Evolutionary conservation across 2,888 invertebrate genomes (phyloP).

Genomic region (Artemia sp.): DNA sequence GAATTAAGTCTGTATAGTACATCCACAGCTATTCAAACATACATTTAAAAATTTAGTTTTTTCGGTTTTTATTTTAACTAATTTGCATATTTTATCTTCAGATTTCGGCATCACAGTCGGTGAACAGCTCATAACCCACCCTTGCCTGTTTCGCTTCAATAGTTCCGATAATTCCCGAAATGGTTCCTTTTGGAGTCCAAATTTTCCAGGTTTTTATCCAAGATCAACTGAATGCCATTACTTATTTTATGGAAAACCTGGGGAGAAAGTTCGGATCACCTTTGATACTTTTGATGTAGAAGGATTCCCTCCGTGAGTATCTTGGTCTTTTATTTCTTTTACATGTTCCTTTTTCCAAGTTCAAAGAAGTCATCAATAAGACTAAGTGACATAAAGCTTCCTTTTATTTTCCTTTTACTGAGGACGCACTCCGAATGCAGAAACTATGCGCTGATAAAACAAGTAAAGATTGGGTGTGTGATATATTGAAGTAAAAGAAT

Average conservation of each 20-base stretch:
- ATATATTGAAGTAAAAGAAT: no score
- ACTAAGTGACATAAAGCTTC: no score
- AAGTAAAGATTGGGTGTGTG: no score
- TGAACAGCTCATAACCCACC: conserved; percentile 49
- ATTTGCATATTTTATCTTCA: conserved; percentile 31
- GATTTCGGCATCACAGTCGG: conserved; percentile 77
- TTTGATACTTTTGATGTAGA: conserved; percentile 87
- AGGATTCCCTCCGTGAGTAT: conserved; percentile 74
- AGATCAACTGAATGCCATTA: conserved; percentile 78
- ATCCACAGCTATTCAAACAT: conserved; percentile 21
- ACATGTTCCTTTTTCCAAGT: background rate
- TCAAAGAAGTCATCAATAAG: background rate
- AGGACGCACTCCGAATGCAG: no score
- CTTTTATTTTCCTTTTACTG: no score
- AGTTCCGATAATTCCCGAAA: conserved; percentile 52
- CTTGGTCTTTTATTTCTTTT: background rate
- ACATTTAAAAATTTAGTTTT: conserved; percentile 20
- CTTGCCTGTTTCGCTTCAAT: conserved; percentile 75
- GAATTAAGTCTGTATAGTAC: conserved; percentile 17
- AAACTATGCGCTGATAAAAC: no score
- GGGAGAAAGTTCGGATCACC: conserved; percentile 61
- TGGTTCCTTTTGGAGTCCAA: conserved; percentile 70
- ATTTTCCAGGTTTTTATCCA: conserved; percentile 77
- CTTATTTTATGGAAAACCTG: conserved; percentile 62
- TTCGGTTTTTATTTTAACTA: conserved; percentile 29